These are phyloP conservation scores for Uria aalge DNA, from an alignment of 2,113 vertebrate genomes.

Conservation along the genomic window DNA sequence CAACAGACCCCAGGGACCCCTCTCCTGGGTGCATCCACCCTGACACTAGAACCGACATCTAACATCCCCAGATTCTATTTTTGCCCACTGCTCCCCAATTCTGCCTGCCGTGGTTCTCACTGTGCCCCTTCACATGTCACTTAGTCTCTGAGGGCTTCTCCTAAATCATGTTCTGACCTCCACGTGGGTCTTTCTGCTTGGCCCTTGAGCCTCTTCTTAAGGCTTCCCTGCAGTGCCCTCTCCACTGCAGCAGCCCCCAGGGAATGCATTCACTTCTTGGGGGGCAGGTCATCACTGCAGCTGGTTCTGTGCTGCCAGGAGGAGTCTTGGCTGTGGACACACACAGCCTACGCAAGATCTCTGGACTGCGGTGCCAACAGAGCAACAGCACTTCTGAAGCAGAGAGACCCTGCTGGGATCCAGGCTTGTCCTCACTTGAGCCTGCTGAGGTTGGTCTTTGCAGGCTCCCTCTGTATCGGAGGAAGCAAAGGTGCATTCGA, in stretches of 20 bases:
- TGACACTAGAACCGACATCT: rapidly evolving
- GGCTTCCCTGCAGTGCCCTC: rapidly evolving
- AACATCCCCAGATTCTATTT: not conserved
- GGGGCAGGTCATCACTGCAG: not conserved
- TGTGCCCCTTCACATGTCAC: not conserved
- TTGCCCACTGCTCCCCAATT: not conserved
- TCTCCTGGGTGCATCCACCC: not conserved
- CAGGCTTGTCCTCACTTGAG: not conserved
- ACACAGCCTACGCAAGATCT: not conserved
- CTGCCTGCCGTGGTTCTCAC: not conserved
- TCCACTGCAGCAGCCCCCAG: not conserved
- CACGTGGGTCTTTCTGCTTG: not conserved
- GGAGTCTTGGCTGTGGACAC: not conserved
- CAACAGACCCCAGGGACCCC: not conserved
- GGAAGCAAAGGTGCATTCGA: not conserved
- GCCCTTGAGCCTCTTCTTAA: not conserved
- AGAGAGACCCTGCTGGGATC: not conserved
- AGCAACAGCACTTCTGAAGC: not conserved
- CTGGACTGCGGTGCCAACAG: not conserved
- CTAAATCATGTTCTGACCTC: not conserved
- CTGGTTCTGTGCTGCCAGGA: not conserved
- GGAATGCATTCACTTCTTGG: not conserved
- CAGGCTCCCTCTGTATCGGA: not conserved
- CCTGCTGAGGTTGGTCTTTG: not conserved
- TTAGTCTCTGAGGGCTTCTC: not conserved